Evolutionary conservation across 2,888 invertebrate genomes (phyloP), one percentile per base, ranked within the genome.

Genomic region (Physocephala rufipes): DNA sequence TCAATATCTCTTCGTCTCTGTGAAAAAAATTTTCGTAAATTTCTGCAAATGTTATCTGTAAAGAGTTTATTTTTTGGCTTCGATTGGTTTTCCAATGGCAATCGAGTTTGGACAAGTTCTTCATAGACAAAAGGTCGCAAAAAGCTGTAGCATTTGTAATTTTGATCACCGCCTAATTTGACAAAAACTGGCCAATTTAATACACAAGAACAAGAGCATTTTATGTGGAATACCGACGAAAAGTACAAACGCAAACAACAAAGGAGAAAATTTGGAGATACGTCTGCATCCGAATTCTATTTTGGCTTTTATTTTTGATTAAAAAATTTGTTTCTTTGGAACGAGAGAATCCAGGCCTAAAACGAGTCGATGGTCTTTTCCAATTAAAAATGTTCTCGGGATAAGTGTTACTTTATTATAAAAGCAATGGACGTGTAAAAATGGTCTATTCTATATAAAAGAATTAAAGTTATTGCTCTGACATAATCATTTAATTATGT

Each of bases 401-500:
- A n/a, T n/a, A n/a, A n/a, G n/a, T n/a, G n/a, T n/a, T n/a, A n/a
- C n/a, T n/a, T n/a, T n/a, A n/a, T n/a, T n/a, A n/a, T n/a, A n/a
- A n/a, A n/a, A n/a, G n/a, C n/a, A n/a, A n/a, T n/a, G n/a, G n/a
- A n/a, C n/a, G n/a, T n/a, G n/a, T n/a, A n/a, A n/a, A n/a, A n/a
- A n/a, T n/a, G n/a, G n/a, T n/a, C n/a, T n/a, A n/a, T n/a, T n/a
- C n/a, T n/a, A n/a, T n/a, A 2, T 9, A 9, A 26, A 55, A 55
- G 15, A 26, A 3, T 55, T 15, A 1, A 55, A 26, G 15, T 4
- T 7, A 19, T 9, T 7, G 3, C 26, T 24, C 28, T 26, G 55
- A 24, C 70, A 74, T 71, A 74, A 73, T 71, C 72, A 73, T 73
- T 73, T 72, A 67, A 72, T 59, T 71, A 71, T 66, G 9, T 36